A percentile compares a stretch with the other conserved stretches of the same genome.
Conservation (phyloP, 92 coral and sea anemone species). For the Meandrina meandrites region DNA sequence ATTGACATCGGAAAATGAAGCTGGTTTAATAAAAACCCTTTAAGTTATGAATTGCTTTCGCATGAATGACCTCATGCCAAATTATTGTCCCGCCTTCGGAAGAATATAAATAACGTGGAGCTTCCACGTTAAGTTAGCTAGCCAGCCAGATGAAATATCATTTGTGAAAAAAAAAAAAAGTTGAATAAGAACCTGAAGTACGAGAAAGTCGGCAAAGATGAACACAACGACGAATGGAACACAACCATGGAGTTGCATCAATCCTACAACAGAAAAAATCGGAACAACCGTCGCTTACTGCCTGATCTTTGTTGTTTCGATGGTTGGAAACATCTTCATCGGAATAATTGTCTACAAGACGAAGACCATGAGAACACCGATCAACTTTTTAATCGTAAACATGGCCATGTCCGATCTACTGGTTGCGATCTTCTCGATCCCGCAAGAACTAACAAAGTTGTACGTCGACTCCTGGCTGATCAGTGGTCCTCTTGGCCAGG, state of each 20-base stretch:
- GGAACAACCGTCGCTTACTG: neutral
- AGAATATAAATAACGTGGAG: too few species aligned
- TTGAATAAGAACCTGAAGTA: too few species aligned
- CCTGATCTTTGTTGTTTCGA: slow-evolving; percentile 4
- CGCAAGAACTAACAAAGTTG: neutral
- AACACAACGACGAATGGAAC: neutral
- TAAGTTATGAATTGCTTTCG: too few species aligned
- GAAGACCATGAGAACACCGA: slow-evolving; percentile 12
- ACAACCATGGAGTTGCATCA: neutral
- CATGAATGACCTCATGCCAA: too few species aligned
- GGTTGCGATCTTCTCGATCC: neutral
- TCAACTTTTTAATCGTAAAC: slow-evolving; percentile 5
- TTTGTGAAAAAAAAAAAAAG: too few species aligned
- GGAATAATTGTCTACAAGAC: slow-evolving; percentile 5
- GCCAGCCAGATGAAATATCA: too few species aligned
- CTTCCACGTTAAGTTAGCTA: too few species aligned
- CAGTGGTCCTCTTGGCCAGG: neutral
- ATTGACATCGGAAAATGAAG: too few species aligned
- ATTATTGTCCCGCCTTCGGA: too few species aligned
- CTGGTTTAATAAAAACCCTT: too few species aligned
- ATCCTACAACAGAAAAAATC: neutral
- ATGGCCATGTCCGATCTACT: slow-evolving; percentile 22
- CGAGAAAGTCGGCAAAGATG: neutral
- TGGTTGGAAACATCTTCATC: slow-evolving; percentile 18
- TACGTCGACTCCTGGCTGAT: neutral